Percentiles rank a stretch among this genome's conserved stretches.
Evolutionary conservation across 2,888 invertebrate genomes (phyloP).

Genomic region (Cataglyphis livida): DNA sequence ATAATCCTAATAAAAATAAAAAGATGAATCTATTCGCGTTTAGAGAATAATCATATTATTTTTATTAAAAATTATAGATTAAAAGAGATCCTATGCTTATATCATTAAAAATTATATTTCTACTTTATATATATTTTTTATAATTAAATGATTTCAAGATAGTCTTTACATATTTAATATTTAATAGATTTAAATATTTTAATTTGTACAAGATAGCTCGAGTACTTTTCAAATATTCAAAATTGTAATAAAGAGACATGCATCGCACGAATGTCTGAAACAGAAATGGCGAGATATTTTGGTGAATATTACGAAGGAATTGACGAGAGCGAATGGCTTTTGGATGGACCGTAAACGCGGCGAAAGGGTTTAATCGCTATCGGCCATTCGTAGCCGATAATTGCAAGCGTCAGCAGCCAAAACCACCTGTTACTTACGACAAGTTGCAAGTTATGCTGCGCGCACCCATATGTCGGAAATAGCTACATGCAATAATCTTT

Average conservation of each 20-base stretch:
- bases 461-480: conserved; percentile 42
- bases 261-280: neutral
- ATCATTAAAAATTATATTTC: too few species aligned
- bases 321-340: conserved; percentile 3
- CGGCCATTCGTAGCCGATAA: conserved; percentile 74
- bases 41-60: neutral
- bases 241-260: neutral
- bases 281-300: conserved; percentile 1
- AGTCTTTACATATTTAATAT: too few species aligned
- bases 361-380: conserved; percentile 70
- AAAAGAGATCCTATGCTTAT: neutral
- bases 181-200: neutral
- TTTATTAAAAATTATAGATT: neutral
- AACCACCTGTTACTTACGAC: conserved; percentile 77
- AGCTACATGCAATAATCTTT: conserved; percentile 17
- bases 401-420: conserved; percentile 73
- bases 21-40: neutral
- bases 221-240: neutral
- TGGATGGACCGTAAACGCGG: conserved; percentile 12
- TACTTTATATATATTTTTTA: neutral
- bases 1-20: neutral
- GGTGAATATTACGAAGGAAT: neutral
- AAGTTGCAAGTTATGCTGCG: conserved; percentile 62
- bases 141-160: neutral
- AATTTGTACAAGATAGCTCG: neutral